These are phyloP conservation scores for Premnoplex brunnescens DNA, from an alignment of 2,797 vertebrate genomes.

Conservation along the genomic window DNA sequence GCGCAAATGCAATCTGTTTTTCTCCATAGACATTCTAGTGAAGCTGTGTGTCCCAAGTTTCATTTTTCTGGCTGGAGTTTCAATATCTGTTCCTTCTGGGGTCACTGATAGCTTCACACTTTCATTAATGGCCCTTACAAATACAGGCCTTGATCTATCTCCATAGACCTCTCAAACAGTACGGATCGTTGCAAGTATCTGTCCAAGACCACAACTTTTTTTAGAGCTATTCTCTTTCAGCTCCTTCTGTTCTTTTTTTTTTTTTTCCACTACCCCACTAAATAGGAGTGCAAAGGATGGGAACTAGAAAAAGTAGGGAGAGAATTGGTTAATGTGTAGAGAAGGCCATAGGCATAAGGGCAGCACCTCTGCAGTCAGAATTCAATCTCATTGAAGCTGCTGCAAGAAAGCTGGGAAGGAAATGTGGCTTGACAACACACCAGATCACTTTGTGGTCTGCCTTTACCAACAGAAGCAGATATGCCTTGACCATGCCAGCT, in stretches of 20 bases:
- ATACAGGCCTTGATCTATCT: not conserved
- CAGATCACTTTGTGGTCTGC: not conserved
- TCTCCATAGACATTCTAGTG: not conserved
- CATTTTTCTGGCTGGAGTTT: not conserved
- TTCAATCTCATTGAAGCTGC: not conserved
- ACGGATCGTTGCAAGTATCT: not conserved
- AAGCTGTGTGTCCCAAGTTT: not conserved
- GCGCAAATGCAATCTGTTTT: not conserved
- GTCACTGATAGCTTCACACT: not conserved
- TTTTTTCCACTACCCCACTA: not conserved
- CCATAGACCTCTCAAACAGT: not conserved
- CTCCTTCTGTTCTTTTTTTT: not conserved
- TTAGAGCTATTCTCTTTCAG: not conserved
- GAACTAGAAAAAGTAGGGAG: not conserved
- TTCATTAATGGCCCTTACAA: not conserved
- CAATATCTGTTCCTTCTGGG: not conserved
- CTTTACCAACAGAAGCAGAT: not conserved
- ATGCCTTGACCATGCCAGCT: not conserved
- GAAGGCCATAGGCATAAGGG: not conserved
- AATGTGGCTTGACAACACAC: not conserved
- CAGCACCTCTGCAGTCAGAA: not conserved
- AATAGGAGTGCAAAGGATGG: not conserved
- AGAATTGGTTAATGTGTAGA: not conserved
- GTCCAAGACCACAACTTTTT: not conserved
- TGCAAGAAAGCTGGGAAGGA: not conserved